A percentile compares a stretch with the other conserved stretches of the same genome.
These are phyloP conservation scores for Plebejus argus DNA, from an alignment of 2,888 invertebrate genomes.

Conservation along the genomic window DNA sequence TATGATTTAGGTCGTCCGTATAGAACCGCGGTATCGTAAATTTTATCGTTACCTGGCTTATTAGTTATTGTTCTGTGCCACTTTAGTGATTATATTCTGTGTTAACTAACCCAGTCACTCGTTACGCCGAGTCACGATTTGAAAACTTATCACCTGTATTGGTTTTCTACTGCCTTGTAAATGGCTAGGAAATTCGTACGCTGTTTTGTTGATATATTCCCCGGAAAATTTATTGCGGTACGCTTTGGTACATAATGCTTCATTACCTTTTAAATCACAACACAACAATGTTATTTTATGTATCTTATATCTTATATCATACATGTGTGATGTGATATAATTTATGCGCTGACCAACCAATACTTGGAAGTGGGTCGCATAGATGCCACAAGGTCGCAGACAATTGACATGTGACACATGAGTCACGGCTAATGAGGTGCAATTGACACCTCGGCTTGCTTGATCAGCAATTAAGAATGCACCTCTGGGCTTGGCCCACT, in stretches of 20 bases:
- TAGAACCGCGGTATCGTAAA: constrained; percentile 57
- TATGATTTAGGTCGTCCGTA: constrained; percentile 26
- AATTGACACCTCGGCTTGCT: constrained; percentile 49
- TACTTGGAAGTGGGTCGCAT: constrained; percentile 35
- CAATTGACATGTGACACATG: constrained; percentile 67
- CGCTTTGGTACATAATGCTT: neutral
- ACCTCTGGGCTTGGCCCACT: constrained; percentile 13
- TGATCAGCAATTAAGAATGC: constrained; percentile 32
- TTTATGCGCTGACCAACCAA: constrained; percentile 1
- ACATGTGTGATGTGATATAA: constrained; percentile 28
- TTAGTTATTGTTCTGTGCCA: constrained; percentile 61
- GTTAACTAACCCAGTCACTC: constrained; percentile 22
- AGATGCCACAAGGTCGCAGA: constrained; percentile 47
- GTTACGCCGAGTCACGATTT: constrained; percentile 48
- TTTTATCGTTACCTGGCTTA: constrained; percentile 58
- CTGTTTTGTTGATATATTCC: neutral
- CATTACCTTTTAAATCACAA: neutral
- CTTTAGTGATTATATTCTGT: constrained; percentile 40
- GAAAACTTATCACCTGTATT: constrained; percentile 22
- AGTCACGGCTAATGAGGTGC: constrained; percentile 64
- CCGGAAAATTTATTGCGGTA: neutral
- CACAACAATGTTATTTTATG: neutral
- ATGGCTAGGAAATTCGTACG: neutral
- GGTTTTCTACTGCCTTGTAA: constrained; percentile 10
- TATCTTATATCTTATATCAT: too few relatives aligned